phyloP scores from a whole-genome alignment of 1,140 invertebrate genomes.

The Harlomillsia oculata region DNA sequence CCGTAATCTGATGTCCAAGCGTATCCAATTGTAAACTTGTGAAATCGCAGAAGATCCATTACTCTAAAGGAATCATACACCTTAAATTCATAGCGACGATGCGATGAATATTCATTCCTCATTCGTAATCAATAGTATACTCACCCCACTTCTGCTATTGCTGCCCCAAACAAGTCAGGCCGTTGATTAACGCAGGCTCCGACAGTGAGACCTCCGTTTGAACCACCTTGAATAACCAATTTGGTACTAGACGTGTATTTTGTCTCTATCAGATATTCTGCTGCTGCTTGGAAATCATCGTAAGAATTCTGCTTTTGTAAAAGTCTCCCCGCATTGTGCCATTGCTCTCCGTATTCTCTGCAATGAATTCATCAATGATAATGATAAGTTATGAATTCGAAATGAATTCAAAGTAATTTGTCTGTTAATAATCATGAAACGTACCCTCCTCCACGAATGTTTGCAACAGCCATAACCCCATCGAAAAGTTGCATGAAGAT shows the following conservation, averaged over 20 bases:
- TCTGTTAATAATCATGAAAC: conserved; percentile 17
- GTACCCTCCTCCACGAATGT: conserved; percentile 91
- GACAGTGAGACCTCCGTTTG: conserved; percentile 58
- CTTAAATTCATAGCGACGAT: neutral
- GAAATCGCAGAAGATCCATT: conserved; percentile 92
- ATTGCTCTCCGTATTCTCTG: conserved; percentile 91
- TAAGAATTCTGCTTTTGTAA: conserved; percentile 95
- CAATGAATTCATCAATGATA: conserved; percentile 59
- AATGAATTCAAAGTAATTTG: neutral
- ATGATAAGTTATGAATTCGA: conserved; percentile 42
- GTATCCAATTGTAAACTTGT: conserved; percentile 96
- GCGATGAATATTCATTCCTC: neutral
- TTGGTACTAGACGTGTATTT: conserved; percentile 47
- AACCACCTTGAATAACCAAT: conserved; percentile 53
- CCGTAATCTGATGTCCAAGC: conserved; percentile 93
- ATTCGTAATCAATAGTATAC: neutral
- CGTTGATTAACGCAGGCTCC: conserved; percentile 52
- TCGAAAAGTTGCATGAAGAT: conserved; percentile 83
- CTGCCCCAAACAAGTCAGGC: conserved; percentile 51
- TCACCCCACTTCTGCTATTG: conserved; percentile 55
- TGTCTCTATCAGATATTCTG: conserved; percentile 49
- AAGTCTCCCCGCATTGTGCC: conserved; percentile 70
- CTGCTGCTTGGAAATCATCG: conserved; percentile 74
- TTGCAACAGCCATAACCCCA: conserved; percentile 81
- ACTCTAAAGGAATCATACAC: conserved; percentile 52